Evolutionary conservation across 2,888 invertebrate species (phyloP).

Genomic region (Microplitis manilae): DNA sequence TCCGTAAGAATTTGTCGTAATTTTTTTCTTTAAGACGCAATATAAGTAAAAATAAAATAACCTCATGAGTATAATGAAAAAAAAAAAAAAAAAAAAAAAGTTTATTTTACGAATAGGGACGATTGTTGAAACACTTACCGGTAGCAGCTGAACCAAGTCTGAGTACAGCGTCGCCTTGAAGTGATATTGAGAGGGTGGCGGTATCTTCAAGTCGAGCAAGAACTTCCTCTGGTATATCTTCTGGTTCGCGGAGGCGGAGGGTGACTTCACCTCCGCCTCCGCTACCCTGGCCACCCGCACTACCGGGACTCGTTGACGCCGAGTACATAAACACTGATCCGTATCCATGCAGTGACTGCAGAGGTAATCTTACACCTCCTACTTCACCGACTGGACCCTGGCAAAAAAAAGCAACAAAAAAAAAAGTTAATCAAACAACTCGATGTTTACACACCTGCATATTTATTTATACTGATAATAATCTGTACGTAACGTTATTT

Average conservation of each 20-base stretch:
- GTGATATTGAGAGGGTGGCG: slow-evolving; percentile 69
- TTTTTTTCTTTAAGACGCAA: too few species aligned
- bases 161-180: slow-evolving; percentile 69
- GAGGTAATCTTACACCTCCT: slow-evolving; percentile 69
- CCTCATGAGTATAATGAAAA: background rate
- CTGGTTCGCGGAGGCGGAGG: slow-evolving; percentile 70
- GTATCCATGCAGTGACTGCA: slow-evolving; percentile 71
- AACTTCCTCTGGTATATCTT: slow-evolving; percentile 70
- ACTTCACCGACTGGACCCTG: slow-evolving; percentile 71
- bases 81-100: slow-evolving; percentile 8
- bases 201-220: slow-evolving; percentile 70
- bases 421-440: background rate
- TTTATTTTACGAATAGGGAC: too few species aligned
- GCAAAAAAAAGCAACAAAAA: background rate
- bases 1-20: too few species aligned
- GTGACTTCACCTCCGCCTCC: slow-evolving; percentile 69
- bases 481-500: background rate
- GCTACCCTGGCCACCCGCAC: slow-evolving; percentile 59
- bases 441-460: background rate
- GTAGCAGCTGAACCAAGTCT: slow-evolving; percentile 69
- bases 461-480: background rate
- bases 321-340: slow-evolving; percentile 71
- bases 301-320: slow-evolving; percentile 70
- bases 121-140: slow-evolving; percentile 56
- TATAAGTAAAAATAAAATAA: background rate